Conservation (phyloP, 1,140 invertebrate species). For the Plectrocnemia conspersa region DNA sequence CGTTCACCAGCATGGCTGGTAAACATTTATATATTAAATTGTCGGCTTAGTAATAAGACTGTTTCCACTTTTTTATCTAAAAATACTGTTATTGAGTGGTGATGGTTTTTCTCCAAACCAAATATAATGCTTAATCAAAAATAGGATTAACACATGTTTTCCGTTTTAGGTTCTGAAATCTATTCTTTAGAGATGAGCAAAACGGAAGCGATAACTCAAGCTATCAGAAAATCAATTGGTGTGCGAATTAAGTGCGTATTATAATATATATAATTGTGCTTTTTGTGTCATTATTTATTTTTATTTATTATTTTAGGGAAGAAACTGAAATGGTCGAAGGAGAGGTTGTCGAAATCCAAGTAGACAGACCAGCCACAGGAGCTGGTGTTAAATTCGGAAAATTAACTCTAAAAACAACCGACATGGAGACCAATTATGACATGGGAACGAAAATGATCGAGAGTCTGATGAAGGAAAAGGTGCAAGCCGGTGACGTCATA, state of each 20-base stretch:
- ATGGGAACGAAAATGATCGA: constrained; percentile 99
- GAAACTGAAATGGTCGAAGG: constrained; percentile 99
- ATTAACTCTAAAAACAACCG: constrained; percentile 95
- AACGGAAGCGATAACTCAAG: constrained; percentile 96
- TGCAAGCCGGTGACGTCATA: constrained; percentile 94
- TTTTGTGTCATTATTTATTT: constrained; percentile 2
- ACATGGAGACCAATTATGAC: constrained; percentile 99
- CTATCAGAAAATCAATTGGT: constrained; percentile 95
- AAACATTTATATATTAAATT: constrained; percentile 27
- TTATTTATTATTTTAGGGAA: constrained; percentile 59
- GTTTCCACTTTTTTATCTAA: background rate
- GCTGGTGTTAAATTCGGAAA: constrained; percentile 89
- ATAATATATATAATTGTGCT: background rate
- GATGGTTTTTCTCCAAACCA: no score
- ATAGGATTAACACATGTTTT: background rate
- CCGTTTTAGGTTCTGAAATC: constrained; percentile 81
- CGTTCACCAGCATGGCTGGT: constrained; percentile 93
- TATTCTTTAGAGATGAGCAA: constrained; percentile 99
- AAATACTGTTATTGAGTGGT: no score
- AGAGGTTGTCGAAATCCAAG: constrained; percentile 96
- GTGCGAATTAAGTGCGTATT: constrained; percentile 89
- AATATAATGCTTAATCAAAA: background rate
- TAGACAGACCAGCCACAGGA: constrained; percentile 88
- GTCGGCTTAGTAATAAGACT: no score
- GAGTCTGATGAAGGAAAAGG: constrained; percentile 93